Evolutionary conservation across 1,140 invertebrate species (phyloP).

Genomic region (Ruditapes philippinarum): DNA sequence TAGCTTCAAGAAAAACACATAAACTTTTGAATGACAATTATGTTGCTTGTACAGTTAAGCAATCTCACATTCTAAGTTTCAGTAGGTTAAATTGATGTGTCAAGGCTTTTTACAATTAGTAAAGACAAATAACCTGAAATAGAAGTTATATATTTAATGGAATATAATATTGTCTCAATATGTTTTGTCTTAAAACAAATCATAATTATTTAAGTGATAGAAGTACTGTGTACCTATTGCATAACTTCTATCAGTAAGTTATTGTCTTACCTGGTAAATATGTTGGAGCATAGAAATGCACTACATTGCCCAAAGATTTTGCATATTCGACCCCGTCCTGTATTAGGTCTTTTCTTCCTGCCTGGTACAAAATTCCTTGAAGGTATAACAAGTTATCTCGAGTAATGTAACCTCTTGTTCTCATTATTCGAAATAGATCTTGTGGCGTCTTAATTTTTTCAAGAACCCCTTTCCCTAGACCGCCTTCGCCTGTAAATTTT

Average conservation of each 20-base stretch:
- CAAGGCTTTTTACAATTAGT: too few relatives aligned
- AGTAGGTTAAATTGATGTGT: neutral
- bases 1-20: too few relatives aligned
- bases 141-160: too few relatives aligned
- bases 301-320: neutral
- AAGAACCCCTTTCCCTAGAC: neutral
- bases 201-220: neutral
- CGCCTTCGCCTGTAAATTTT: constrained; percentile 11
- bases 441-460: neutral
- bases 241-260: neutral
- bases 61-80: neutral
- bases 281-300: constrained; percentile 1
- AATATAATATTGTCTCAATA: neutral
- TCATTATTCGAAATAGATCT: neutral
- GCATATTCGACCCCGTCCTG: neutral
- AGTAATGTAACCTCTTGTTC: neutral
- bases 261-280: neutral
- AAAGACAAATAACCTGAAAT: too few relatives aligned
- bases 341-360: neutral
- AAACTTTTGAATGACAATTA: too few relatives aligned
- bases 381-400: constrained; percentile 1
- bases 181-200: neutral
- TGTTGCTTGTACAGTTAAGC: neutral
- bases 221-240: neutral
- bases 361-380: neutral